Evolutionary conservation across 1,140 invertebrate genomes (phyloP), one percentile per base, ranked within the genome.

Genomic region (Hyposmocoma kahamanoa): DNA sequence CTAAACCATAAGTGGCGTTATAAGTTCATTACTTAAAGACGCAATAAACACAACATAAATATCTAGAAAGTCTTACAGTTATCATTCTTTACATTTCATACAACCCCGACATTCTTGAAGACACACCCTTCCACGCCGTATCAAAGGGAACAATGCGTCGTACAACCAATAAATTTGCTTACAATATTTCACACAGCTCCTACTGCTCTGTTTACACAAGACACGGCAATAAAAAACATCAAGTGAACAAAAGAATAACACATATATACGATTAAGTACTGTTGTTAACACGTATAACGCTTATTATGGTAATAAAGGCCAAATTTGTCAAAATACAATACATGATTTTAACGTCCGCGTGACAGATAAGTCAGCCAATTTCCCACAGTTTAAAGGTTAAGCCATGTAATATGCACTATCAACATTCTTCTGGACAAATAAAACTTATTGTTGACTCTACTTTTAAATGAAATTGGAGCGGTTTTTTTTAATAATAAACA

Each of bases 181-280:
- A 73, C 72, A 80, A 78, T 72, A 84, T 75, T 80, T 36, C 15
- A 36, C 18, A 36, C 32, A 69, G 77, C 76, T 76, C 71, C 74
- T 79, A 72, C 63, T 68, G 67, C 72, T 66, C 63, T 84, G 81
- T 85, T 83, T 85, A 83, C 79, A 80, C 81, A 83, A 84, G 79
- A 71, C 56, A 73, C 62, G 71, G 67, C 63, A 57, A 71, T 85
- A 82, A 85, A 84, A 85, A 72, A 65, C 72, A 76, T 82, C 79
- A 76, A 42, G 50, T 24, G 53, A 72, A 82, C 77, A 85, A 85
- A 75, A 74, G 67, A 67, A 74, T 73, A 81, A 82, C 72, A 82
- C 72, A 80, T 61, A 79, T 75, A 72, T 65, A 56, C 42, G 54
- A 47, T 63, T 65, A 75, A 79, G 66, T 74, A 69, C 71, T 59